phyloP scores from a whole-genome alignment of 2,797 vertebrate genomes.

The Arrhamphus sclerolepis region DNA sequence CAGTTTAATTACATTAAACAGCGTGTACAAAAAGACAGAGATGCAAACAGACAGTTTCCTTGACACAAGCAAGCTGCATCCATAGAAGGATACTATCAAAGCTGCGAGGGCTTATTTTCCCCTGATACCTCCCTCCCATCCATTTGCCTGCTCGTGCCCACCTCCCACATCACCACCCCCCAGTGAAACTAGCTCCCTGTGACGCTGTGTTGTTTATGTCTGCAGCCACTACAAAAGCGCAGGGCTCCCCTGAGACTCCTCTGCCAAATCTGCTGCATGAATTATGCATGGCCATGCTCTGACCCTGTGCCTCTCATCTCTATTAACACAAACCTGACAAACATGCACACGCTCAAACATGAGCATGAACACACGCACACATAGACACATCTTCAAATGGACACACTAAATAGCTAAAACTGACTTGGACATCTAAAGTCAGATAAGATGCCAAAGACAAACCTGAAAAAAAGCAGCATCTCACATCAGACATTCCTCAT shows the following conservation, averaged over 20 bases:
- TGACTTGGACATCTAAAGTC: conserved; percentile 37
- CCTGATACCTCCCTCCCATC: conserved; percentile 39
- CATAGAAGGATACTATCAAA: conserved; percentile 79
- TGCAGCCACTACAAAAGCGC: conserved; percentile 80
- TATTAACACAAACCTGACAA: conserved; percentile 78
- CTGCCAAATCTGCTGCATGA: conserved; percentile 81
- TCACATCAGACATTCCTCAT: conserved; percentile 28
- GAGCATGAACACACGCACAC: conserved; percentile 23
- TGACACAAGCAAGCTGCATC: conserved; percentile 51
- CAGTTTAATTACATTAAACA: conserved; percentile 72
- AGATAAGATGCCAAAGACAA: conserved; percentile 35
- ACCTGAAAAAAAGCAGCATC: conserved; percentile 22
- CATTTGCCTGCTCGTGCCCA: conserved; percentile 49
- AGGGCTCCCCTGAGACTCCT: conserved; percentile 75
- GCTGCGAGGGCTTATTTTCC: conserved; percentile 62
- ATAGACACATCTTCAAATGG: conserved; percentile 30
- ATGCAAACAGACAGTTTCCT: conserved; percentile 69
- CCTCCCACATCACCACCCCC: conserved; percentile 29
- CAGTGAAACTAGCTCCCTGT: conserved; percentile 70
- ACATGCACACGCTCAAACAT: conserved; percentile 20
- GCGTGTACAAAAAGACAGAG: conserved; percentile 51
- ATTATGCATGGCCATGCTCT: conserved; percentile 79
- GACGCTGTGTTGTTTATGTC: conserved; percentile 80
- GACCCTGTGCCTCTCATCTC: conserved; percentile 81
- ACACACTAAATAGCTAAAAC: conserved; percentile 25